These are phyloP conservation scores for Himalopsyche tibetana DNA, from an alignment of 2,888 invertebrate genomes.

Conservation along the genomic window DNA sequence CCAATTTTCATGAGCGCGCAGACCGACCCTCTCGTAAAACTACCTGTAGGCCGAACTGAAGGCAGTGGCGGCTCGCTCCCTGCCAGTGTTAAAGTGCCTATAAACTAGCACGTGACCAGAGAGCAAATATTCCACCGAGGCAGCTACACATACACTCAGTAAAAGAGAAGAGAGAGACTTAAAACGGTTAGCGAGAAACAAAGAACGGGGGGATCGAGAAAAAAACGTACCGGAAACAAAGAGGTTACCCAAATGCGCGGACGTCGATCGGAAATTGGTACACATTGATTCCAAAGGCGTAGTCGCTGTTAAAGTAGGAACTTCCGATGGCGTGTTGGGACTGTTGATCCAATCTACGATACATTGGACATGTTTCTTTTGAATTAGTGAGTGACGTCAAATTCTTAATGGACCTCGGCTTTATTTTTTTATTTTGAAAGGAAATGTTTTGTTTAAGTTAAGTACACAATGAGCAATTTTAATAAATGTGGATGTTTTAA, in stretches of 20 bases:
- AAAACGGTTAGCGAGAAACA: slow-evolving; percentile 65
- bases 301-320: slow-evolving; percentile 5
- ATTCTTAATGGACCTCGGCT: not conserved
- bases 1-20: slow-evolving; percentile 39
- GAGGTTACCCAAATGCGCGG: slow-evolving; percentile 64
- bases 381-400: slow-evolving; percentile 21
- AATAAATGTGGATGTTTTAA: too few relatives aligned
- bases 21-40: slow-evolving; percentile 51
- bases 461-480: too few relatives aligned
- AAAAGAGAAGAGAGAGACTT: slow-evolving; percentile 56
- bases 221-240: slow-evolving; percentile 60
- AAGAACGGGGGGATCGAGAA: slow-evolving; percentile 53
- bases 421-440: not conserved
- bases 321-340: not conserved
- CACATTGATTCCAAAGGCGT: slow-evolving; percentile 62
- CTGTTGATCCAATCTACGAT: slow-evolving; percentile 34
- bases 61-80: slow-evolving; percentile 46
- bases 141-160: slow-evolving; percentile 57
- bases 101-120: slow-evolving; percentile 65
- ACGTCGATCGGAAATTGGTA: slow-evolving; percentile 59
- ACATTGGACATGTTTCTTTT: slow-evolving; percentile 28
- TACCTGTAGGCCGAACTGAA: slow-evolving; percentile 60
- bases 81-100: slow-evolving; percentile 62
- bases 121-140: slow-evolving; percentile 53
- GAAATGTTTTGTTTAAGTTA: too few relatives aligned